These are phyloP conservation scores for Pipistrellus kuhlii DNA, from an alignment of 2,797 vertebrate species.

Conservation along the genomic window DNA sequence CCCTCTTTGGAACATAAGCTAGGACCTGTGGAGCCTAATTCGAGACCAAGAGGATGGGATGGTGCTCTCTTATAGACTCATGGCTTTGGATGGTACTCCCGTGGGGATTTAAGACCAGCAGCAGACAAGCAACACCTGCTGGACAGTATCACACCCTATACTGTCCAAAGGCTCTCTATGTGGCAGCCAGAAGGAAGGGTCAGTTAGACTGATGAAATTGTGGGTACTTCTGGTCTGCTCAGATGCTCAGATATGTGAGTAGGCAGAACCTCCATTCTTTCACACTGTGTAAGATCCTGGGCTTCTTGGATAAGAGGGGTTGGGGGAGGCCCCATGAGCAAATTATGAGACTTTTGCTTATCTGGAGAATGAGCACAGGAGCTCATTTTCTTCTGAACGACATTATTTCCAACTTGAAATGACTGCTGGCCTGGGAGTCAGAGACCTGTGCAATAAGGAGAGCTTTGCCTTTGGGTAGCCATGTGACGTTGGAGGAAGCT, in stretches of 20 bases:
- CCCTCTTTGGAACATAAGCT: not conserved
- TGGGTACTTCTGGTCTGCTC: not conserved
- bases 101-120: not conserved
- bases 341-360: not conserved
- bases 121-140: not conserved
- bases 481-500: not conserved
- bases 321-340: not conserved
- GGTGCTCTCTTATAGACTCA: not conserved
- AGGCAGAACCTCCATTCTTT: not conserved
- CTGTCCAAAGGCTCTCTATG: not conserved
- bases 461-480: not conserved
- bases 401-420: not conserved
- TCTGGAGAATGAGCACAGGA: not conserved
- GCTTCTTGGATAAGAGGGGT: accelerated
- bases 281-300: not conserved
- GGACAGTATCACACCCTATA: not conserved
- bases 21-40: not conserved
- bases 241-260: not conserved
- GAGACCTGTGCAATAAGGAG: not conserved
- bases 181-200: not conserved
- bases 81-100: not conserved
- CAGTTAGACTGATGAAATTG: not conserved
- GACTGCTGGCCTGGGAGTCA: not conserved
- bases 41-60: not conserved
- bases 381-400: not conserved